Conservation (phyloP, 2,888 invertebrate species). For the Cerceris rybyensis region DNA sequence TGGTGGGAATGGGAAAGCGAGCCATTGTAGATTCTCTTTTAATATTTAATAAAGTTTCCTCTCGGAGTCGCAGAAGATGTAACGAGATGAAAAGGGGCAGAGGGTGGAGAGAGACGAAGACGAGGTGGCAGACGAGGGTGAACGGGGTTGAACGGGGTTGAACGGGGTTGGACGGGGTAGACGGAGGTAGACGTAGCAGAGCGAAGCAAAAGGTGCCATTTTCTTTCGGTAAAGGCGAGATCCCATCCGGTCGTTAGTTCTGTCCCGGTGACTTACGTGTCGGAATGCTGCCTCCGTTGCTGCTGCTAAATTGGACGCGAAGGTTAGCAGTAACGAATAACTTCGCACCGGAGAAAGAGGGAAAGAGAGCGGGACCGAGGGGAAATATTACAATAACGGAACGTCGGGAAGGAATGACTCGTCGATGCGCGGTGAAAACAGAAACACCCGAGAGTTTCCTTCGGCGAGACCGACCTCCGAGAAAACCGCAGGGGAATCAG, state of each 20-base stretch:
- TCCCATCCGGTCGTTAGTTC: constrained; percentile 39
- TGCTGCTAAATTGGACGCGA: constrained; percentile 33
- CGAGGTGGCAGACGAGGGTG: not conserved
- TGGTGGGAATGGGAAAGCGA: constrained; percentile 12
- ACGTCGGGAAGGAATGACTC: not conserved
- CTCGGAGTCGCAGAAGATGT: constrained; percentile 37
- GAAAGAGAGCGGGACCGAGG: not conserved
- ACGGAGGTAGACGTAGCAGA: not conserved
- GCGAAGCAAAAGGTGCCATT: constrained; percentile 29
- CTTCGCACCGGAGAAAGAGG: constrained; percentile 4
- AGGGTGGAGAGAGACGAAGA: not conserved
- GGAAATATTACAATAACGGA: not conserved
- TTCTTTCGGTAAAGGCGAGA: constrained; percentile 31
- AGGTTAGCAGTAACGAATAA: constrained; percentile 29
- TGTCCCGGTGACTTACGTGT: constrained; percentile 35
- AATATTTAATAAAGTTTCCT: constrained; percentile 55
- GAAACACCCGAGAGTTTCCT: not conserved
- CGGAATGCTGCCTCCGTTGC: constrained; percentile 19
- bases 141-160: constrained; percentile 22
- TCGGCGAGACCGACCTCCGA: too few species aligned
- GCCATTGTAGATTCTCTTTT: constrained; percentile 41
- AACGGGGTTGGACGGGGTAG: constrained; percentile 2
- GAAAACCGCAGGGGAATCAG: too few species aligned
- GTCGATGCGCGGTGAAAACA: not conserved
- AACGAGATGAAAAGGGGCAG: constrained; percentile 36